phyloP scores from a whole-genome alignment of 2,797 vertebrate species.

The Tympanoctomys barrerae region DNA sequence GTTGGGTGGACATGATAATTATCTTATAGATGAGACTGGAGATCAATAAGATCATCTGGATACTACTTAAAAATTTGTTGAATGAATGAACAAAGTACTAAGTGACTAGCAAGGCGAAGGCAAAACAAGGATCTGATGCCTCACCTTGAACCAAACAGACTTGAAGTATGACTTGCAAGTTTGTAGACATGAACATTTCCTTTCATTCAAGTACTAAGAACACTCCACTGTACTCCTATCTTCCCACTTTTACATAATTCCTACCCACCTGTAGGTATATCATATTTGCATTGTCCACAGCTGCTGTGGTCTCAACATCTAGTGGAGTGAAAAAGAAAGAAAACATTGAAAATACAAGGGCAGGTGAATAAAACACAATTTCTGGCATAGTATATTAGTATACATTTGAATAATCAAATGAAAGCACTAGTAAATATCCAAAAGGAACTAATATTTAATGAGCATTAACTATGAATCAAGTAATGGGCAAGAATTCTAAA shows the following conservation, averaged over 20 bases:
- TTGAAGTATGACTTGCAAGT: background rate
- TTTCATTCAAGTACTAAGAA: background rate
- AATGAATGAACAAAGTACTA: background rate
- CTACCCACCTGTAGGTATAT: background rate
- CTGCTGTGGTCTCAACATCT: background rate
- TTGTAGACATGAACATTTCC: background rate
- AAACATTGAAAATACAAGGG: background rate
- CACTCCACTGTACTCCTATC: background rate
- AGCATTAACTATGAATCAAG: background rate
- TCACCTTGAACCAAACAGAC: background rate
- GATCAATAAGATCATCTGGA: background rate
- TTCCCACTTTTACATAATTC: background rate
- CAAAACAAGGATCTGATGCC: background rate
- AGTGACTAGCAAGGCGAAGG: background rate
- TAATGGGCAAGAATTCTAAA: background rate
- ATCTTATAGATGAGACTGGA: background rate
- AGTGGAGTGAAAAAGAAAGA: background rate
- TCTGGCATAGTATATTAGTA: background rate
- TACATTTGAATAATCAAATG: background rate
- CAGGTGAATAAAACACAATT: constrained; percentile 16
- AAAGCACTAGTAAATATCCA: background rate
- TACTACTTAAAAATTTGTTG: background rate
- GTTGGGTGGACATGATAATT: background rate
- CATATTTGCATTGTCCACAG: background rate
- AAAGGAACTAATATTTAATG: constrained; percentile 5